phyloP scores from a whole-genome alignment of 1,140 invertebrate genomes.

The Papilio glaucus region DNA sequence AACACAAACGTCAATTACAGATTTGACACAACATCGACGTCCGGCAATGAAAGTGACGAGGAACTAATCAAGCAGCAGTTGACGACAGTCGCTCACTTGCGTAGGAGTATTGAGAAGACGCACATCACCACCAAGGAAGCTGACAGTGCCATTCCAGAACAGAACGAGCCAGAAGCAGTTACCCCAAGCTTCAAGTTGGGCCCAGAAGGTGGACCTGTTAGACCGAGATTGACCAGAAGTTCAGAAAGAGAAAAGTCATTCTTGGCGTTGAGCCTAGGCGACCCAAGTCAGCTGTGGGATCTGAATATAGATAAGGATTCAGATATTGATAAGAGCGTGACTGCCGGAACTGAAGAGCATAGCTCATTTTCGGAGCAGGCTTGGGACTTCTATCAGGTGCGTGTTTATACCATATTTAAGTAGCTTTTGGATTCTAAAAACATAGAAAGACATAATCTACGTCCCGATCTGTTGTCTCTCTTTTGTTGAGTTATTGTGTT shows the following conservation, averaged over 20 bases:
- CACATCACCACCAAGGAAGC: slow-evolving; percentile 76
- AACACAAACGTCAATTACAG: too few species aligned
- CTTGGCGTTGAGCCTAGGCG: slow-evolving; percentile 70
- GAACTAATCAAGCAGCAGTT: slow-evolving; percentile 71
- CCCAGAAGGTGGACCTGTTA: slow-evolving; percentile 78
- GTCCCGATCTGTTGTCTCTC: too few species aligned
- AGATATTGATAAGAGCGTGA: slow-evolving; percentile 78
- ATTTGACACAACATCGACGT: slow-evolving; percentile 80
- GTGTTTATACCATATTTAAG: slow-evolving; percentile 17
- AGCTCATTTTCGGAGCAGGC: slow-evolving; percentile 95
- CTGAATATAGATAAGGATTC: slow-evolving; percentile 77
- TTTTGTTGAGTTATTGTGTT: too few species aligned
- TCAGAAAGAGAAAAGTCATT: slow-evolving; percentile 74
- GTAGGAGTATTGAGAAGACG: slow-evolving; percentile 80
- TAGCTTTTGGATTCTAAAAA: too few species aligned
- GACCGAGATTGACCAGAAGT: slow-evolving; percentile 70
- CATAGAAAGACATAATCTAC: too few species aligned
- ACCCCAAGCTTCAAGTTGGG: slow-evolving; percentile 85
- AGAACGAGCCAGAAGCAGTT: slow-evolving; percentile 69
- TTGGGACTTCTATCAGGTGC: slow-evolving; percentile 92
- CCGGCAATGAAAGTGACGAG: slow-evolving; percentile 81
- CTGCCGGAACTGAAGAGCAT: slow-evolving; percentile 86
- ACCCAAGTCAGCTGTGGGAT: slow-evolving; percentile 73
- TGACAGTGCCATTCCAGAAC: slow-evolving; percentile 76
- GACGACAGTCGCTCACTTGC: slow-evolving; percentile 68